Evolutionary conservation across 2,797 vertebrate species (phyloP).

Genomic region (Cuniculus paca): DNA sequence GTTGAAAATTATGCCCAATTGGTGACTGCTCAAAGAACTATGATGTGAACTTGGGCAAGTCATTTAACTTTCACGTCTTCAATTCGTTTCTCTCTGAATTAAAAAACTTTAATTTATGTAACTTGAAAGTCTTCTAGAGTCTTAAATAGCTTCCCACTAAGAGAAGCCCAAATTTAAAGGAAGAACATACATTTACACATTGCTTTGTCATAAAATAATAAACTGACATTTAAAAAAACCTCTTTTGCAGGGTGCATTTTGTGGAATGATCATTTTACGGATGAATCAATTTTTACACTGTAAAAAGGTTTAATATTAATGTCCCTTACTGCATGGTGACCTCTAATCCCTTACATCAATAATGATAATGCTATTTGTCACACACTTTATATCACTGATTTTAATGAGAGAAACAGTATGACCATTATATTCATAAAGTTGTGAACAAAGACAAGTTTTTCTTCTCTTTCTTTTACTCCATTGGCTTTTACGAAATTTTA

Average conservation of each 20-base stretch:
- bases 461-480: background rate
- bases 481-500: background rate
- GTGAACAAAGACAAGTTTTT: background rate
- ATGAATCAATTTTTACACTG: background rate
- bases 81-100: background rate
- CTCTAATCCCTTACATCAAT: background rate
- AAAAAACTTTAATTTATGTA: background rate
- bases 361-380: background rate
- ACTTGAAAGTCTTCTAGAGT: conserved; percentile 4
- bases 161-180: background rate
- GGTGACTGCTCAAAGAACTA: background rate
- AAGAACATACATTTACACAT: background rate
- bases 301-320: background rate
- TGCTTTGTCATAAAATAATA: conserved; percentile 2
- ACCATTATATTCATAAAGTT: conserved; percentile 6
- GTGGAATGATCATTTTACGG: background rate
- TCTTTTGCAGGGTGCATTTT: background rate
- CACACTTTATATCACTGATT: background rate
- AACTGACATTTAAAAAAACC: background rate
- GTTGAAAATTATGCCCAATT: background rate
- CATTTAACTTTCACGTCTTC: background rate
- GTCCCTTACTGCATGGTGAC: background rate
- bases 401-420: conserved; percentile 1
- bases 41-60: background rate
- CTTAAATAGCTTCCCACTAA: background rate